Percentiles rank a stretch among this genome's conserved stretches.
These are phyloP conservation scores for Malurus melanocephalus DNA, from an alignment of 2,113 vertebrate species.

Conservation along the genomic window DNA sequence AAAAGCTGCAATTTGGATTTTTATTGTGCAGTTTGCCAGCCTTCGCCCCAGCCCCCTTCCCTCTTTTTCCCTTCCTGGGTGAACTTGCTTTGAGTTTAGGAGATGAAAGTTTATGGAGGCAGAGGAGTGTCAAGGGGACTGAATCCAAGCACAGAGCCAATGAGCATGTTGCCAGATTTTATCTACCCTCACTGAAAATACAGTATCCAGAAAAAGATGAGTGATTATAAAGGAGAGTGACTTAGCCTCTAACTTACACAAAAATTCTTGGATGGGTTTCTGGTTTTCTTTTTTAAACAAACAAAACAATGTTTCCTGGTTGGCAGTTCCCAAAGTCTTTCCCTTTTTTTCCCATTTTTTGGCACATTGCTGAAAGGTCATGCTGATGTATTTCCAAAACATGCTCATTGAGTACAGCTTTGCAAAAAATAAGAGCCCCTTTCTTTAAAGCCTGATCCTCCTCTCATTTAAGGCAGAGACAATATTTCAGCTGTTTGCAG, in stretches of 20 bases:
- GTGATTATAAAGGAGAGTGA: constrained; percentile 66
- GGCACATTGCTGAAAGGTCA: constrained; percentile 54
- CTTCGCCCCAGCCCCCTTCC: not conserved
- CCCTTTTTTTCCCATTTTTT: constrained; percentile 62
- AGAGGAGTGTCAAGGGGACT: constrained; percentile 60
- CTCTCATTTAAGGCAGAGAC: constrained; percentile 8
- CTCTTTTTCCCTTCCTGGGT: constrained; percentile 61
- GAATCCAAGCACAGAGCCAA: constrained; percentile 49
- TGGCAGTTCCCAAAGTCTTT: constrained; percentile 65
- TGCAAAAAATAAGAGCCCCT: constrained; percentile 28
- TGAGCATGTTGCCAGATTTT: constrained; percentile 61
- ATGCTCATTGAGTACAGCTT: constrained; percentile 55
- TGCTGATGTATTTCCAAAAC: constrained; percentile 57
- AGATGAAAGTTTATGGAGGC: constrained; percentile 68
- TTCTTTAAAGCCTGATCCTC: constrained; percentile 21
- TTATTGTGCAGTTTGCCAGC: constrained; percentile 58
- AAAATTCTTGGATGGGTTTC: constrained; percentile 61
- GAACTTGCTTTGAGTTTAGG: constrained; percentile 64
- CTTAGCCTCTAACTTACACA: constrained; percentile 67
- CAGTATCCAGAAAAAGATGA: constrained; percentile 57
- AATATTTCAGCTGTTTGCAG: constrained; percentile 11
- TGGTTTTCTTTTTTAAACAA: constrained; percentile 70
- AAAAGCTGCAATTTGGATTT: constrained; percentile 68
- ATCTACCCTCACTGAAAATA: constrained; percentile 67
- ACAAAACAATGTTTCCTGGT: constrained; percentile 70